These are phyloP conservation scores for Neolamprologus devosi DNA, from an alignment of 2,113 vertebrate genomes.

Conservation along the genomic window DNA sequence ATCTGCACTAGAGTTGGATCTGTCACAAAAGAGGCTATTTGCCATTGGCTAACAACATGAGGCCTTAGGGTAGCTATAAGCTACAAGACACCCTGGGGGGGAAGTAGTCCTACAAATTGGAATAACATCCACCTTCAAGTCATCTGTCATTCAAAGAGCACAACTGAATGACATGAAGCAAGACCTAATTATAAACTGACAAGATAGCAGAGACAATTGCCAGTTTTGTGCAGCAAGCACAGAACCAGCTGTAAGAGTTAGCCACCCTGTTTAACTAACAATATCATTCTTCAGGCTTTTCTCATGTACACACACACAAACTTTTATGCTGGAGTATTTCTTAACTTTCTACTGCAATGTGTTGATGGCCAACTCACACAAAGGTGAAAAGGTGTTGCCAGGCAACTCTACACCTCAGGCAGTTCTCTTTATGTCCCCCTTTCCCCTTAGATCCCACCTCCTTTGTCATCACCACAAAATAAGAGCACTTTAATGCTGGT, in stretches of 20 bases:
- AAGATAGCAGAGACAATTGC: not conserved
- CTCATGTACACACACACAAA: not conserved
- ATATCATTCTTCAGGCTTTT: not conserved
- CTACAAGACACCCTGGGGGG: not conserved
- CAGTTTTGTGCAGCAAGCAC: not conserved
- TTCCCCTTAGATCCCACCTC: not conserved
- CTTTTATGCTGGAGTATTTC: constrained; percentile 5
- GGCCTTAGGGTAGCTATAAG: not conserved
- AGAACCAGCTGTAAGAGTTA: not conserved
- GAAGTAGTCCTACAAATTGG: not conserved
- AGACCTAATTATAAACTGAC: not conserved
- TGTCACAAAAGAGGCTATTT: not conserved
- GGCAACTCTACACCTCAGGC: constrained; percentile 48
- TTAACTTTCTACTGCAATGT: constrained; percentile 1
- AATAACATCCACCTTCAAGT: not conserved
- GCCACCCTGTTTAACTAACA: not conserved
- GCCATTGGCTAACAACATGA: not conserved
- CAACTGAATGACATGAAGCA: not conserved
- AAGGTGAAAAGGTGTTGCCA: constrained; percentile 52
- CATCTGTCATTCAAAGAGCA: not conserved
- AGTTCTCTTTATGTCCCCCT: constrained; percentile 14
- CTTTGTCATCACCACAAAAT: constrained; percentile 16
- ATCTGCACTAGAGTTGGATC: not conserved
- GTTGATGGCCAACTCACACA: constrained; percentile 35
- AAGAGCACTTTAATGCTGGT: not conserved